These are phyloP conservation scores for Caenorhabditis brenneri DNA, from an alignment of 1,140 invertebrate genomes.

Conservation along the genomic window DNA sequence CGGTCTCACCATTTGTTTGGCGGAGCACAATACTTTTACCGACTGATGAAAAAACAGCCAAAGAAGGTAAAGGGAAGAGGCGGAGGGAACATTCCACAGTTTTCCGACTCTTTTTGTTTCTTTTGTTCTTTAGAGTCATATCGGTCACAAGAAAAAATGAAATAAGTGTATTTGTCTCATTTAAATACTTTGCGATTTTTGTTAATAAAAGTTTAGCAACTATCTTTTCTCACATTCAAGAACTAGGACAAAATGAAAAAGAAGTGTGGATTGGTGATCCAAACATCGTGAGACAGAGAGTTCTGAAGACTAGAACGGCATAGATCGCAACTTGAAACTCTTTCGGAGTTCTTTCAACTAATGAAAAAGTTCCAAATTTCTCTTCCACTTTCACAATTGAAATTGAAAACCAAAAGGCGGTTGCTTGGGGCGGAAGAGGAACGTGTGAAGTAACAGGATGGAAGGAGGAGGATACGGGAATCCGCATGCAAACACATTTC, in stretches of 20 bases:
- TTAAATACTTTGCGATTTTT: no score
- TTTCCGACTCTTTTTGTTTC: no score
- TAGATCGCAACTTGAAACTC: neutral
- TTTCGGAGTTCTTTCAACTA: neutral
- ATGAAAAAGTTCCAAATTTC: slow-evolving; percentile 13
- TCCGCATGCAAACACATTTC: slow-evolving; percentile 36
- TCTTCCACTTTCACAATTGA: slow-evolving; percentile 29
- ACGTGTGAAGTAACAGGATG: slow-evolving; percentile 16
- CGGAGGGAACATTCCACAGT: no score
- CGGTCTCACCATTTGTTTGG: slow-evolving; percentile 11
- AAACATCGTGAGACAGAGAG: neutral
- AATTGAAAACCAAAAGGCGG: neutral
- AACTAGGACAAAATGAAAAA: no score
- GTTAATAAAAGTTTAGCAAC: no score
- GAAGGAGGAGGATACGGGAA: neutral
- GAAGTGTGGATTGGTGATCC: no score
- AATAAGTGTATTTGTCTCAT: no score
- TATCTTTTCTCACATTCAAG: no score
- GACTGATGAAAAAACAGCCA: neutral
- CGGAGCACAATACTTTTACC: neutral
- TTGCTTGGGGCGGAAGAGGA: neutral
- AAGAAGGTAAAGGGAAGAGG: neutral
- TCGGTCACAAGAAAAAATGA: no score
- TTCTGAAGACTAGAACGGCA: neutral
- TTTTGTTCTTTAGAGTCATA: no score